Conservation (phyloP, 2,888 invertebrate species). For the Chesias legatella region DNA sequence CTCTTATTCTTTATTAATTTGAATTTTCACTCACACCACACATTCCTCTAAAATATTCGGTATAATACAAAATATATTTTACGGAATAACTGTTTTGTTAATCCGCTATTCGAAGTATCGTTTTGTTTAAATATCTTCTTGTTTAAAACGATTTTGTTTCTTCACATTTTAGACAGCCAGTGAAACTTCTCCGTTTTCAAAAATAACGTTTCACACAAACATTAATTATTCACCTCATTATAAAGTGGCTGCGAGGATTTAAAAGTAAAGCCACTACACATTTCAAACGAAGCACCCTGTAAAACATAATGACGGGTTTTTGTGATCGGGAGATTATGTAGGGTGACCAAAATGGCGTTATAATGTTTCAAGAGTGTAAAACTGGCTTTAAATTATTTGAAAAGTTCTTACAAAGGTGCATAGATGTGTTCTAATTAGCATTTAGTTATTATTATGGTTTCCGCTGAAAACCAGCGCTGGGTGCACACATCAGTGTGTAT, state of each 20-base stretch:
- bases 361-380: conserved; percentile 35
- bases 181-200: neutral
- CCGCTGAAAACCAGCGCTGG: no score
- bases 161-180: no score
- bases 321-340: conserved; percentile 36
- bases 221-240: conserved; percentile 29
- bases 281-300: conserved; percentile 40
- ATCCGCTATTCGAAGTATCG: no score
- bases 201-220: conserved; percentile 19
- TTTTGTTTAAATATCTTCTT: neutral
- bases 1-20: no score
- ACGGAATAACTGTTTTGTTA: no score
- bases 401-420: no score
- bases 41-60: no score
- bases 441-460: conserved; percentile 3
- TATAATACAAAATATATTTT: no score
- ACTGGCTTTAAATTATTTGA: conserved; percentile 25
- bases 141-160: neutral
- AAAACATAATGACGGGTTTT: conserved; percentile 45
- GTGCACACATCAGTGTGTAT: no score
- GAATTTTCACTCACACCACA: no score
- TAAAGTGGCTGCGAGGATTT: conserved; percentile 35
- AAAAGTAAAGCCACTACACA: conserved; percentile 31
- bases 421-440: no score
- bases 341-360: conserved; percentile 28